A percentile compares a stretch with the other conserved stretches of the same genome.
phyloP scores from a whole-genome alignment of 2,888 invertebrate species.

The Scelioninae gen. 1 region DNA sequence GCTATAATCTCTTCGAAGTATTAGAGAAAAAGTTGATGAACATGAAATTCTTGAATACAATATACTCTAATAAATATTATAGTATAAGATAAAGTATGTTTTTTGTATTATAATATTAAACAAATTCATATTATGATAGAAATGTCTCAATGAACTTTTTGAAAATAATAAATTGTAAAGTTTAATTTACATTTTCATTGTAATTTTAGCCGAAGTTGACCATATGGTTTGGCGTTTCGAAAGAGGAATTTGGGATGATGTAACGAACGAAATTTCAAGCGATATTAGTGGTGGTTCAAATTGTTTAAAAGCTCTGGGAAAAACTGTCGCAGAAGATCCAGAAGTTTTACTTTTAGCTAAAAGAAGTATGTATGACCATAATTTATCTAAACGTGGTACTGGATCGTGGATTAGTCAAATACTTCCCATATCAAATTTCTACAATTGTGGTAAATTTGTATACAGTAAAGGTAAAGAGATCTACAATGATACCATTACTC shows the following conservation, averaged over 20 bases:
- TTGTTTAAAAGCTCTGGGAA: constrained; percentile 9
- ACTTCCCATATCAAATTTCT: constrained; percentile 31
- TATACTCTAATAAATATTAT: too few relatives aligned
- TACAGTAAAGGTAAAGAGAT: constrained; percentile 29
- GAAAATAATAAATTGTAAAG: too few relatives aligned
- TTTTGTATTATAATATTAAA: too few relatives aligned
- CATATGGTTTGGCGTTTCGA: too few relatives aligned
- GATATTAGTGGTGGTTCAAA: constrained; percentile 27
- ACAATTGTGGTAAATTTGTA: constrained; percentile 24
- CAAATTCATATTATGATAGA: too few relatives aligned
- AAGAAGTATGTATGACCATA: constrained; percentile 6
- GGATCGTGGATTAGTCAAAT: constrained; percentile 4
- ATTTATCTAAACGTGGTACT: constrained; percentile 14
- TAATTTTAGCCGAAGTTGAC: too few relatives aligned
- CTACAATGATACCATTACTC: background rate
- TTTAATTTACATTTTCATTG: too few relatives aligned
- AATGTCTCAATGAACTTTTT: too few relatives aligned
- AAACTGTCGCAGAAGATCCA: constrained; percentile 15
- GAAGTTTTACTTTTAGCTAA: constrained; percentile 26
- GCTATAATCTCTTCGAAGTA: too few relatives aligned
- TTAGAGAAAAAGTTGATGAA: too few relatives aligned
- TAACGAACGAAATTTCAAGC: constrained; percentile 3
- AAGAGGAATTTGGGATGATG: background rate
- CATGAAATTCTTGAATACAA: too few relatives aligned
- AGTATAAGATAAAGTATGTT: too few relatives aligned